Base-by-base conservation (phyloP, 1,140 invertebrate species). In the Zaprionus camerounensis region DNA sequence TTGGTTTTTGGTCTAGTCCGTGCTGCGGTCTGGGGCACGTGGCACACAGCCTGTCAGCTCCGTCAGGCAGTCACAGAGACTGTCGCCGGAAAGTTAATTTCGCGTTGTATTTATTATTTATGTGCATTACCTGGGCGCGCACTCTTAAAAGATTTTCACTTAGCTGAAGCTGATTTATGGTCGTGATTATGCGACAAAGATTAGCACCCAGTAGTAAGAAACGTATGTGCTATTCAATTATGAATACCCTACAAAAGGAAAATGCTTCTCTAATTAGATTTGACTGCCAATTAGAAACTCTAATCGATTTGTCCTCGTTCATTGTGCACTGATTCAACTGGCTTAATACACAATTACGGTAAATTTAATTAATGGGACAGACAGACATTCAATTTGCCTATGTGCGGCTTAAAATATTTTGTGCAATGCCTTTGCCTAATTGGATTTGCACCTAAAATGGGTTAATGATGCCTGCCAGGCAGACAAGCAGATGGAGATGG, bases 41-140 rank as follows among this genome's bases (percentile, higher is more conserved):
- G 77, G 73, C 31, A 58, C 68, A 70, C 31, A 46, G n/a, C n/a
- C 41, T 46, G 41, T 46, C 41, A 46, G 41, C 77, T 1, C 20
- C 9, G 46, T 20, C 46, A 51, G 46, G 11, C 46, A 51, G n/a
- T 46, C 41, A 7, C 31, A 34, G 80, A 76, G 80, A 76, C 80
- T 80, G 77, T 76, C 80, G 73, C 77, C 80, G 80, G 77, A 80
- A 84, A 84, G 81, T 84, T 84, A 84, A 84, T 84, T 84, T 84
- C 78, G 70, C 77, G 77, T 77, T 84, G 81, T 84, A 84, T 84
- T 84, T 84, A 84, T 84, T 84, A 84, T 84, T 84, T 84, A 84
- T 84, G 81, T 84, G 78, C 81, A 80, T 80, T 83, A 83, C 81
- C 80, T 73, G 65, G 81, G 53, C 53, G 71, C 69, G 66, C 69